phyloP scores from a whole-genome alignment of 1,140 invertebrate species.

The Dendroctonus valens region DNA sequence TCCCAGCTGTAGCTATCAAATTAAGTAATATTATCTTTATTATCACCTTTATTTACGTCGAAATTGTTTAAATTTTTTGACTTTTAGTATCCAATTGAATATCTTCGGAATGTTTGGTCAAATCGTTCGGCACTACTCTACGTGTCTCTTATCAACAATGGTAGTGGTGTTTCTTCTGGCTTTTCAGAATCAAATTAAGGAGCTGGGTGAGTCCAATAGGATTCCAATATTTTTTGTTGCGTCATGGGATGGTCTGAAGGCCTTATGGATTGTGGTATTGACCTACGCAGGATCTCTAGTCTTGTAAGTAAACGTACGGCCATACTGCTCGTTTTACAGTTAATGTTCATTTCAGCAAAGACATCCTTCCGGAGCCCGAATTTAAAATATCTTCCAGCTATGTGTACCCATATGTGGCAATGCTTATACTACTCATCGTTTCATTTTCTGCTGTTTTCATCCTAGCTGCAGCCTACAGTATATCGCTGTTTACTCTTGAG shows the following conservation, averaged over 20 bases:
- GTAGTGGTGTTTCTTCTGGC: conserved; percentile 50
- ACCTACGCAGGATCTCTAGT: not conserved
- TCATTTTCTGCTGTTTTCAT: conserved; percentile 55
- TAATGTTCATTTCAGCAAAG: conserved; percentile 17
- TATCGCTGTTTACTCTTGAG: conserved; percentile 57
- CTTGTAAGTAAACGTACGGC: conserved; percentile 10
- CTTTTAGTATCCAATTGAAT: conserved; percentile 47
- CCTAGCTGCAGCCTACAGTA: conserved; percentile 51
- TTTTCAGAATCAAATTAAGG: conserved; percentile 48
- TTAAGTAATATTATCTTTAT: conserved; percentile 50
- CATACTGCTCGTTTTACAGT: not conserved
- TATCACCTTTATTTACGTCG: conserved; percentile 6
- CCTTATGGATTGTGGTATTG: conserved; percentile 39
- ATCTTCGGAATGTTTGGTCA: conserved; percentile 46
- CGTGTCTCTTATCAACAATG: conserved; percentile 50
- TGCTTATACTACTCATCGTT: conserved; percentile 49
- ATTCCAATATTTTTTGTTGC: conserved; percentile 49
- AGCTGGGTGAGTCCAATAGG: conserved; percentile 34
- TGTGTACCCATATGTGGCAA: conserved; percentile 47
- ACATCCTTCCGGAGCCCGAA: conserved; percentile 43
- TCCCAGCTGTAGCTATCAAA: conserved; percentile 59
- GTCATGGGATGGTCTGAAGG: conserved; percentile 49
- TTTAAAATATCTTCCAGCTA: conserved; percentile 40
- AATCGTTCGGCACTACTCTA: conserved; percentile 49
- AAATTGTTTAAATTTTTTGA: conserved; percentile 13